Percentiles rank a stretch among this genome's conserved stretches.
Conservation (phyloP, 2,113 vertebrate genomes). For the Pterocles gutturalis region DNA sequence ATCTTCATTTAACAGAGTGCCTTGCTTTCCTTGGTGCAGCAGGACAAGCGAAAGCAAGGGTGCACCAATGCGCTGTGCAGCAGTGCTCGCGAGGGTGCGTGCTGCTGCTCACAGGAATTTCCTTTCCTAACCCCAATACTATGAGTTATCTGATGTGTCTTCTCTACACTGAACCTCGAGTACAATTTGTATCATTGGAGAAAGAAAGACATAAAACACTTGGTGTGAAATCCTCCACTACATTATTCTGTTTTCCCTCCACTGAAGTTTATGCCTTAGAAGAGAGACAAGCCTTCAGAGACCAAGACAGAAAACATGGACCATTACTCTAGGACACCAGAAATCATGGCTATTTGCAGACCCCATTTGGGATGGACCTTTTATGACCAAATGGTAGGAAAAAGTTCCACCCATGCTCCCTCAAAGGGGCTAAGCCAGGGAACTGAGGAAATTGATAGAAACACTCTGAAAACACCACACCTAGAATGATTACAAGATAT, state of each 20-base stretch:
- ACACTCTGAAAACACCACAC: not conserved
- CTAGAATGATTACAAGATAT: not conserved
- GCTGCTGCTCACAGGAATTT: not conserved
- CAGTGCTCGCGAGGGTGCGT: not conserved
- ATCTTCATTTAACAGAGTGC: not conserved
- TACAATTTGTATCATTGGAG: not conserved
- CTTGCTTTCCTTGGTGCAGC: not conserved
- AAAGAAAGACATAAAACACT: not conserved
- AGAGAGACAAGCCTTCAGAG: not conserved
- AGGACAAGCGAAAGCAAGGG: not conserved
- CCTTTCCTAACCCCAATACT: not conserved
- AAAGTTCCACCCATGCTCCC: not conserved
- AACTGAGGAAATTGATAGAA: not conserved
- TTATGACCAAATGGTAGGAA: not conserved
- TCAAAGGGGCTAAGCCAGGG: not conserved
- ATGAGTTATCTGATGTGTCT: not conserved
- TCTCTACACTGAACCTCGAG: not conserved
- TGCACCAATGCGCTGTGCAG: not conserved
- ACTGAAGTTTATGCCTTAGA: not conserved
- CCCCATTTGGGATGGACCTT: not conserved
- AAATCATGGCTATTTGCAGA: not conserved
- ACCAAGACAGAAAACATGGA: not conserved
- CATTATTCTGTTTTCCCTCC: not conserved
- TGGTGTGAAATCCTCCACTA: not conserved
- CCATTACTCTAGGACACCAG: not conserved